Percentiles rank a stretch among this genome's conserved stretches.
These are phyloP conservation scores for Chloroceryle amazona DNA, from an alignment of 2,797 vertebrate species.

Conservation along the genomic window DNA sequence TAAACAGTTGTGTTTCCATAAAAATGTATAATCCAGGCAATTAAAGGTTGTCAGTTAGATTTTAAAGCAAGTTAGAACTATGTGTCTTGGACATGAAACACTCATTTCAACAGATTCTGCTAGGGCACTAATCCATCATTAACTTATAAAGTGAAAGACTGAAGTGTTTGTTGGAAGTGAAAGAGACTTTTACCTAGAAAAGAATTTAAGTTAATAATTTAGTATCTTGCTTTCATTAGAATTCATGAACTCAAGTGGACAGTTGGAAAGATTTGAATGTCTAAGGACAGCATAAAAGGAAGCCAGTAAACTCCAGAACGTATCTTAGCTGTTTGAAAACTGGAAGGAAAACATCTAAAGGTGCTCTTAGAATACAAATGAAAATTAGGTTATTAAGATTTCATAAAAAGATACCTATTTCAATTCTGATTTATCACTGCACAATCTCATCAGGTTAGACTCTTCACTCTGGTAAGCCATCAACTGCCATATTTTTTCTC, in stretches of 20 bases:
- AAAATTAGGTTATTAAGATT: neutral
- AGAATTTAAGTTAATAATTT: neutral
- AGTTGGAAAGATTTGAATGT: neutral
- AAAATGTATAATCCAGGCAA: neutral
- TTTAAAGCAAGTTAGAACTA: neutral
- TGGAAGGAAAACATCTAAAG: rapidly evolving
- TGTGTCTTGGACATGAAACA: neutral
- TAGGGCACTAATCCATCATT: neutral
- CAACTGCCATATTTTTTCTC: neutral
- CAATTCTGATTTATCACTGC: neutral
- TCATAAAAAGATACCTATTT: neutral
- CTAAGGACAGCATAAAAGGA: neutral
- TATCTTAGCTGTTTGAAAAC: neutral
- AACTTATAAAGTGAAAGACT: neutral
- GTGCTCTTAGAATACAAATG: neutral
- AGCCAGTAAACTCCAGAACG: neutral
- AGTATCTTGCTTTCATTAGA: neutral
- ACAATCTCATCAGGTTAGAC: neutral
- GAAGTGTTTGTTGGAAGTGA: neutral
- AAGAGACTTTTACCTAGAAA: neutral
- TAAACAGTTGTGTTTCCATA: neutral
- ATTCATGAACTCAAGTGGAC: neutral
- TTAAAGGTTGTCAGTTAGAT: neutral
- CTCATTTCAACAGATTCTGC: neutral
- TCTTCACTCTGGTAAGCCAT: neutral